Evolutionary conservation across 2,888 invertebrate genomes (phyloP).

Genomic region (Autographa gamma): DNA sequence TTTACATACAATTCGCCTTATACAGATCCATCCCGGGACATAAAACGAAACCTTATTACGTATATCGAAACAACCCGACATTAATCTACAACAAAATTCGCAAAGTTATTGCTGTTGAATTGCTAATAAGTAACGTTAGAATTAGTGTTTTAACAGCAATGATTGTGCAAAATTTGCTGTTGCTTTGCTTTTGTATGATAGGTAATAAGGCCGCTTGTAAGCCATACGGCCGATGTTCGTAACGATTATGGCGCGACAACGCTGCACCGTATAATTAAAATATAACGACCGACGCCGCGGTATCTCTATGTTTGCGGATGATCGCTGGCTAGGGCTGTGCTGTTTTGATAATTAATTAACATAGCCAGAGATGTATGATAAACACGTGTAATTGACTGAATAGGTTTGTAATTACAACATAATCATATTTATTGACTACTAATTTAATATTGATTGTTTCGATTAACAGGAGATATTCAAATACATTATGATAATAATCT

Average conservation of each 20-base stretch:
- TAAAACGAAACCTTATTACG: conserved; percentile 31
- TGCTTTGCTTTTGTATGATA: too few relatives aligned
- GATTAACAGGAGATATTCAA: not conserved
- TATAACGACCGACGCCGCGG: conserved; percentile 50
- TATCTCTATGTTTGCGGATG: conserved; percentile 56
- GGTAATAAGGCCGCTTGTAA: conserved; percentile 23
- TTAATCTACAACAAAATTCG: too few relatives aligned
- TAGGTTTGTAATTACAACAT: not conserved
- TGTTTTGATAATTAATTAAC: conserved; percentile 29
- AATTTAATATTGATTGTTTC: not conserved
- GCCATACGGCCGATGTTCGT: conserved; percentile 49
- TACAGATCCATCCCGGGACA: conserved; percentile 11
- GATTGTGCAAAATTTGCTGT: too few relatives aligned
- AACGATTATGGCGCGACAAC: conserved; percentile 57
- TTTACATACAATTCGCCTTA: conserved; percentile 21
- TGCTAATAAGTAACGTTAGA: too few relatives aligned
- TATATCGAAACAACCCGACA: too few relatives aligned
- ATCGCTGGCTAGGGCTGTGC: conserved; percentile 42
- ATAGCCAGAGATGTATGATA: conserved; percentile 16
- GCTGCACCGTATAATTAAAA: conserved; percentile 57
- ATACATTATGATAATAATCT: conserved; percentile 11
- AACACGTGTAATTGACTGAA: not conserved
- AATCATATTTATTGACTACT: conserved; percentile 1
- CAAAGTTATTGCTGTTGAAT: too few relatives aligned
- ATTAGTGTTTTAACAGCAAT: too few relatives aligned